These are phyloP conservation scores for Cricetomys ansorgei DNA, from an alignment of 2,113 vertebrate genomes.

Conservation along the genomic window DNA sequence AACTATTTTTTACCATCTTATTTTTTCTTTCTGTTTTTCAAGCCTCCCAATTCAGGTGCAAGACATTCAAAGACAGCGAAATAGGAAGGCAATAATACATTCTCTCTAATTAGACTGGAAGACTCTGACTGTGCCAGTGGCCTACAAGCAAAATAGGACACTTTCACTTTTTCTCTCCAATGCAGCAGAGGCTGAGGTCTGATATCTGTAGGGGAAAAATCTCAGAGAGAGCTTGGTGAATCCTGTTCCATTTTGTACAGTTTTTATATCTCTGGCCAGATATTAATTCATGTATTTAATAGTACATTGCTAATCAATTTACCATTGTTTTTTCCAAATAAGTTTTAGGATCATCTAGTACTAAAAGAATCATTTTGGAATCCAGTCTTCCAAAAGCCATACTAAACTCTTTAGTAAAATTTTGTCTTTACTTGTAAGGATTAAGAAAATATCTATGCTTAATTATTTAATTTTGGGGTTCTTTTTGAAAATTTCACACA, in stretches of 20 bases:
- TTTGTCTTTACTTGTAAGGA: not conserved
- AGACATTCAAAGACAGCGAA: not conserved
- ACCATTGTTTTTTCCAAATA: not conserved
- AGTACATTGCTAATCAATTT: not conserved
- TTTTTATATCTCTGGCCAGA: not conserved
- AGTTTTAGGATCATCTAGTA: not conserved
- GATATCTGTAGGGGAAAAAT: not conserved
- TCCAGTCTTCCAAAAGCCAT: not conserved
- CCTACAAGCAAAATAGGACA: not conserved
- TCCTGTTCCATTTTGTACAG: not conserved
- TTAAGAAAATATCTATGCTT: not conserved
- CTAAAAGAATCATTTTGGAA: not conserved
- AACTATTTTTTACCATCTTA: not conserved
- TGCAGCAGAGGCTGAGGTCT: not conserved
- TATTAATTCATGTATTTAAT: not conserved
- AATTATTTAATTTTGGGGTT: not conserved
- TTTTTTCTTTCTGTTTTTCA: not conserved
- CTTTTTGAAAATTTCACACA: not conserved
- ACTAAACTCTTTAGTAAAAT: not conserved
- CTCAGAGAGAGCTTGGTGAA: not conserved
- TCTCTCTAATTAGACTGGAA: not conserved
- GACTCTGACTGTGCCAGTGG: not conserved
- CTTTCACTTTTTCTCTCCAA: not conserved
- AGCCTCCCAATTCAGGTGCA: not conserved
- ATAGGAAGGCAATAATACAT: no score